Percentiles rank a stretch among this genome's conserved stretches.
Evolutionary conservation across 2,888 invertebrate genomes (phyloP).

Genomic region (Orchestes rusci): DNA sequence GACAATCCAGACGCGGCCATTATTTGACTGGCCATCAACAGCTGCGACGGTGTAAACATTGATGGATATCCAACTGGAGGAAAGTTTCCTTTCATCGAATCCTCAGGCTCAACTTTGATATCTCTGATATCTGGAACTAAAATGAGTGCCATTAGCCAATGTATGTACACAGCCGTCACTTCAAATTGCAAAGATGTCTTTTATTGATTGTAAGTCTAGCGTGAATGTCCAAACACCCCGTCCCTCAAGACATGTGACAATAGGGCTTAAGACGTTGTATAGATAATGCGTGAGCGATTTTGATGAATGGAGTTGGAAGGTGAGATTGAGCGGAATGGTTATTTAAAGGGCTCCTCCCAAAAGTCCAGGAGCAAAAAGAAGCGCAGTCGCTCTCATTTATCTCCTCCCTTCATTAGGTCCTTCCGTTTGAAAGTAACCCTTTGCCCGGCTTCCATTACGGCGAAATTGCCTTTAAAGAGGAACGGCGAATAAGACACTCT

Average conservation of each 20-base stretch:
- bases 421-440: conserved; percentile 29
- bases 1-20: conserved; percentile 53
- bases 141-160: conserved; percentile 6
- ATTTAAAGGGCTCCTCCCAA: conserved; percentile 34
- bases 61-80: conserved; percentile 51
- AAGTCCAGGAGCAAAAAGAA: conserved; percentile 22
- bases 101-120: conserved; percentile 49
- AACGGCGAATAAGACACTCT: conserved; percentile 11
- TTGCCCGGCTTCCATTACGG: conserved; percentile 18
- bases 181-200: conserved; percentile 18
- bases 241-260: conserved; percentile 24
- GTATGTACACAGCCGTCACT: conserved; percentile 18
- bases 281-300: conserved; percentile 21
- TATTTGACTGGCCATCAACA: conserved; percentile 47
- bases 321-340: neutral
- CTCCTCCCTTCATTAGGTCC: conserved; percentile 43
- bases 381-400: conserved; percentile 42
- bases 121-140: conserved; percentile 39
- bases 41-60: conserved; percentile 48
- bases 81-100: conserved; percentile 51
- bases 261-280: conserved; percentile 21
- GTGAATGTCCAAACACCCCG: conserved; percentile 30
- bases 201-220: conserved; percentile 16
- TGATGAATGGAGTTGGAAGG: conserved; percentile 12
- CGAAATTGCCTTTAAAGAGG: conserved; percentile 11